Conservation (phyloP, 1,140 invertebrate species). For the Macrotrachela quadricornifera region DNA sequence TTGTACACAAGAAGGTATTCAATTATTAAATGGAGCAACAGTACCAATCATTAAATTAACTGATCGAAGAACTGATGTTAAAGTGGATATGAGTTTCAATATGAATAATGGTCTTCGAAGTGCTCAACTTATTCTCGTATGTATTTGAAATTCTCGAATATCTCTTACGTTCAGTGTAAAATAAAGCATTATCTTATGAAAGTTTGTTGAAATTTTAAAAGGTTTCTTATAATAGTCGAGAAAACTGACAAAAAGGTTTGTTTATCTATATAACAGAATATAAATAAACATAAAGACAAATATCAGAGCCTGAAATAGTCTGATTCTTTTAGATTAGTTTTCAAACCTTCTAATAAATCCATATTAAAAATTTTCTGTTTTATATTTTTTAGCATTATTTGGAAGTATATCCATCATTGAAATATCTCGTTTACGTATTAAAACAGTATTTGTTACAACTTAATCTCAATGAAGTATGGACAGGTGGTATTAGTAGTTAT, state of each 20-base stretch:
- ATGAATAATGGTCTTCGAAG: slow-evolving; percentile 84
- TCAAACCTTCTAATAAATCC: too few relatives aligned
- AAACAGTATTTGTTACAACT: slow-evolving; percentile 90
- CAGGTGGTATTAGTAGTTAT: slow-evolving; percentile 92
- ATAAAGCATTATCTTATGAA: slow-evolving; percentile 31
- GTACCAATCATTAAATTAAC: slow-evolving; percentile 89
- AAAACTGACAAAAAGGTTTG: too few relatives aligned
- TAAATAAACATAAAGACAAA: too few relatives aligned
- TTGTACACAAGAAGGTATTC: not conserved
- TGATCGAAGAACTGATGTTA: slow-evolving; percentile 73
- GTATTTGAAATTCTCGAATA: slow-evolving; percentile 2
- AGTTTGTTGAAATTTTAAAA: too few relatives aligned
- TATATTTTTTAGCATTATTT: slow-evolving; percentile 21
- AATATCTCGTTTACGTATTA: slow-evolving; percentile 78
- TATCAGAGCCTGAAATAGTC: too few relatives aligned
- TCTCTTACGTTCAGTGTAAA: slow-evolving; percentile 3
- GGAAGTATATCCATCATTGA: slow-evolving; percentile 51
- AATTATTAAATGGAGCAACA: slow-evolving; percentile 14
- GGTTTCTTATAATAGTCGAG: too few relatives aligned
- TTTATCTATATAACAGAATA: too few relatives aligned
- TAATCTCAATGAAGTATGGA: slow-evolving; percentile 95
- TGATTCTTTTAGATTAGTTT: too few relatives aligned
- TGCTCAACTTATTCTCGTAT: slow-evolving; percentile 66
- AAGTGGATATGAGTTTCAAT: slow-evolving; percentile 93
- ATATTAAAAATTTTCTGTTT: slow-evolving; percentile 27